These are phyloP conservation scores for Pachyrhynchus sulphureomaculatus DNA, from an alignment of 1,140 invertebrate genomes.

Conservation along the genomic window DNA sequence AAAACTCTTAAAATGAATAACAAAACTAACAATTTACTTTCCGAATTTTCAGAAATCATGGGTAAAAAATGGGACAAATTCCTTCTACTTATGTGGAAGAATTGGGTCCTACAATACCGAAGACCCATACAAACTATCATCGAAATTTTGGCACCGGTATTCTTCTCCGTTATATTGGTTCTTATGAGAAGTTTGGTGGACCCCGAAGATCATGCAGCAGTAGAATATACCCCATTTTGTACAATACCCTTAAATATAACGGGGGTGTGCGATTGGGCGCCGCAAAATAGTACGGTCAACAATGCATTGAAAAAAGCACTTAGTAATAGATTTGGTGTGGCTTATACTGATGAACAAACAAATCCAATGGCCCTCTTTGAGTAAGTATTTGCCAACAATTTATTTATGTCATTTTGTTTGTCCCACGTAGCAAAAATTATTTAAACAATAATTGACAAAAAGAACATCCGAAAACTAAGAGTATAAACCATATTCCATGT, in stretches of 20 bases:
- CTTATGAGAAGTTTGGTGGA: slow-evolving; percentile 60
- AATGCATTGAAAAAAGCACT: not conserved
- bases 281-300: no score
- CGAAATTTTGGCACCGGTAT: slow-evolving; percentile 68
- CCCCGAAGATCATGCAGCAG: slow-evolving; percentile 24
- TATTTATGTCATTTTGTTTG: no score
- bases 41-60: slow-evolving; percentile 33
- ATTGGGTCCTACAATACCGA: slow-evolving; percentile 74
- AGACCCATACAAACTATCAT: slow-evolving; percentile 69
- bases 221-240: slow-evolving; percentile 47
- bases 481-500: no score
- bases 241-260: slow-evolving; percentile 14
- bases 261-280: not conserved
- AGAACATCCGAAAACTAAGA: no score
- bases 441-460: no score
- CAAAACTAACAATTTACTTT: no score
- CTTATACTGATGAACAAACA: no score
- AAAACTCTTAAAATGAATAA: no score
- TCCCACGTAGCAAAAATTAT: no score
- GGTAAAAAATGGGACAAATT: slow-evolving; percentile 59
- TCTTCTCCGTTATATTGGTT: slow-evolving; percentile 72
- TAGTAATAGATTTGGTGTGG: not conserved
- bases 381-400: no score
- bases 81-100: slow-evolving; percentile 80
- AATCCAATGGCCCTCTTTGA: no score